Conservation (phyloP, 2,888 invertebrate genomes). For the Aricia artaxerxes region DNA sequence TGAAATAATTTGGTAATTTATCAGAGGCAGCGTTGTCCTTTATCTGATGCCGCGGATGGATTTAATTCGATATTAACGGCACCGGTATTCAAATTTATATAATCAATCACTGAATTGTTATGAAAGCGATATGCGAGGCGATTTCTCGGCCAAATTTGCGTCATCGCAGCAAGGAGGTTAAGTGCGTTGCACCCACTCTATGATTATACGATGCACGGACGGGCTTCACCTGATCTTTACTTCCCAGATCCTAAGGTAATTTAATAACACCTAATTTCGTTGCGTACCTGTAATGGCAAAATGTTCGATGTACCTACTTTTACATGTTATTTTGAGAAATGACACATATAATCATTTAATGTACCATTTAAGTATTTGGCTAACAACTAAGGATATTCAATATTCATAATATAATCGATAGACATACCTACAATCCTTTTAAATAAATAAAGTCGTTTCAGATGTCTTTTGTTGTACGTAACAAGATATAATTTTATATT, state of each 20-base stretch:
- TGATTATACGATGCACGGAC: constrained; percentile 38
- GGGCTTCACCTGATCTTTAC: constrained; percentile 30
- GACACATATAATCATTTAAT: background rate
- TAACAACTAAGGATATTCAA: background rate
- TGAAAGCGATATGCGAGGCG: constrained; percentile 75
- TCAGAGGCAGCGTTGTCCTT: constrained; percentile 70
- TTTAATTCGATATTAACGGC: constrained; percentile 76
- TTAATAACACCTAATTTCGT: constrained; percentile 30
- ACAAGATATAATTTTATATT: too few relatives aligned
- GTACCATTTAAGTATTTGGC: background rate
- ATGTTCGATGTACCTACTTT: background rate
- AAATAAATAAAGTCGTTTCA: too few relatives aligned
- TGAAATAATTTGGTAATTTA: constrained; percentile 69
- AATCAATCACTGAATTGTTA: constrained; percentile 79
- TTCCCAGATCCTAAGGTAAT: constrained; percentile 23
- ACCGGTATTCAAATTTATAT: constrained; percentile 75
- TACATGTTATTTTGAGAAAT: background rate
- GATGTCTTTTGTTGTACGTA: too few relatives aligned
- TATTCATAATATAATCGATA: too few relatives aligned
- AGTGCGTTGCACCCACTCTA: constrained; percentile 49
- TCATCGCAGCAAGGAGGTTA: constrained; percentile 67
- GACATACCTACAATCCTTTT: too few relatives aligned
- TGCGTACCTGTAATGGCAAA: constrained; percentile 15
- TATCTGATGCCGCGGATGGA: constrained; percentile 71
- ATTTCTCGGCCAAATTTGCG: constrained; percentile 75